Conservation (phyloP, 2,888 invertebrate genomes). For the Eilema caniola region DNA sequence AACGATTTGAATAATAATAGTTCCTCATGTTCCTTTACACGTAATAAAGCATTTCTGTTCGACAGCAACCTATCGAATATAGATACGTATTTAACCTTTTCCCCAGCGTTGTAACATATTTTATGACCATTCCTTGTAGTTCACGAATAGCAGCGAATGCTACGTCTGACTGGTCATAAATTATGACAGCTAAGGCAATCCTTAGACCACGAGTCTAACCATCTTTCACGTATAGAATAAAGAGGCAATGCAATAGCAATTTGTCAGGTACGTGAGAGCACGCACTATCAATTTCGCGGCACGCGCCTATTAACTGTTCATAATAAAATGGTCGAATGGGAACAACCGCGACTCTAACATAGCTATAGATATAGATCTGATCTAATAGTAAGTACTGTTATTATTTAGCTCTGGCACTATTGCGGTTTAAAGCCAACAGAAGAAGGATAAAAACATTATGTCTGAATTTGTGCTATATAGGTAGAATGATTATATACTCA, state of each 20-base stretch:
- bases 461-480: too few relatives aligned
- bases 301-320: constrained; percentile 66
- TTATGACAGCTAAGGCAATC: constrained; percentile 50
- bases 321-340: constrained; percentile 65
- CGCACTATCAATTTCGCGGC: constrained; percentile 74
- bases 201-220: constrained; percentile 44
- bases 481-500: too few relatives aligned
- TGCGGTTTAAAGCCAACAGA: not conserved
- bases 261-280: constrained; percentile 73
- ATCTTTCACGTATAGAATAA: constrained; percentile 58
- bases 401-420: constrained; percentile 3
- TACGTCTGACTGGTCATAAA: constrained; percentile 36
- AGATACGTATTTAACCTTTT: constrained; percentile 3
- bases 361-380: constrained; percentile 16
- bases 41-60: not conserved
- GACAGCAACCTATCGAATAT: constrained; percentile 5
- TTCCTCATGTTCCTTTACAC: constrained; percentile 4
- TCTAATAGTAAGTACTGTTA: constrained; percentile 3
- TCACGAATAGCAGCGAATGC: constrained; percentile 31
- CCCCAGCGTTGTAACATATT: constrained; percentile 21
- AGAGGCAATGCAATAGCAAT: constrained; percentile 66
- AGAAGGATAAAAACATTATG: not conserved
- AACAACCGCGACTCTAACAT: constrained; percentile 47
- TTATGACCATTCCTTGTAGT: constrained; percentile 23
- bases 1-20: not conserved